phyloP scores from a whole-genome alignment of 1,140 invertebrate species.

The Cyclina sinensis region DNA sequence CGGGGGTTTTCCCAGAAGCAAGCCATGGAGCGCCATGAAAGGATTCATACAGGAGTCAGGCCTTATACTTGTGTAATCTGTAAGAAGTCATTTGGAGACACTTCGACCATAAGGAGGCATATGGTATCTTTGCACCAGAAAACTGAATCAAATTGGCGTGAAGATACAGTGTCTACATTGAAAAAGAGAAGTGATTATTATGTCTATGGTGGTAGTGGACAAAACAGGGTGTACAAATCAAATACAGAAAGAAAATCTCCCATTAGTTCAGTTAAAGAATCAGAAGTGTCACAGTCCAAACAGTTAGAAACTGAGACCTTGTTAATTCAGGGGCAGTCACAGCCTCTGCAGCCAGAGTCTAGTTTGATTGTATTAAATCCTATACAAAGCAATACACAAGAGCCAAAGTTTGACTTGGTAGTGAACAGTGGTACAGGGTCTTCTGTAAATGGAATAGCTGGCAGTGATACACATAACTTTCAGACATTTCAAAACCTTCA shows the following conservation, averaged over 20 bases:
- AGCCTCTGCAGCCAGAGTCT: not conserved
- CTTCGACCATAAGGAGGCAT: slow-evolving; percentile 80
- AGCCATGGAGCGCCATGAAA: slow-evolving; percentile 79
- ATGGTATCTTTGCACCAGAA: slow-evolving; percentile 79
- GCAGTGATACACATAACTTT: not conserved
- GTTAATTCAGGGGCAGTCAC: not conserved
- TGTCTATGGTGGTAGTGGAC: slow-evolving; percentile 38
- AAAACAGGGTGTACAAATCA: slow-evolving; percentile 29
- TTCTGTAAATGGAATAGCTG: not conserved
- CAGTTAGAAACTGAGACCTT: not conserved
- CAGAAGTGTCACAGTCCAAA: not conserved
- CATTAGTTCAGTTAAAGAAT: not conserved
- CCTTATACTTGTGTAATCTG: slow-evolving; percentile 80
- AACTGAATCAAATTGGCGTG: slow-evolving; percentile 75
- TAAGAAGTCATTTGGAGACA: slow-evolving; percentile 78
- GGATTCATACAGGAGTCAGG: slow-evolving; percentile 81
- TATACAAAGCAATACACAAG: not conserved
- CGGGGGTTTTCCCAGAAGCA: slow-evolving; percentile 82
- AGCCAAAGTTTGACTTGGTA: not conserved
- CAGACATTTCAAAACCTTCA: slow-evolving; percentile 17
- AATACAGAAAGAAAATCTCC: not conserved
- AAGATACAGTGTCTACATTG: slow-evolving; percentile 63
- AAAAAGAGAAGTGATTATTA: slow-evolving; percentile 57
- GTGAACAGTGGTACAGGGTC: not conserved
- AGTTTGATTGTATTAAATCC: slow-evolving; percentile 13